A percentile compares a stretch with the other conserved stretches of the same genome.
These are phyloP conservation scores for Petromus typicus DNA, from an alignment of 2,113 vertebrate genomes.

Conservation along the genomic window DNA sequence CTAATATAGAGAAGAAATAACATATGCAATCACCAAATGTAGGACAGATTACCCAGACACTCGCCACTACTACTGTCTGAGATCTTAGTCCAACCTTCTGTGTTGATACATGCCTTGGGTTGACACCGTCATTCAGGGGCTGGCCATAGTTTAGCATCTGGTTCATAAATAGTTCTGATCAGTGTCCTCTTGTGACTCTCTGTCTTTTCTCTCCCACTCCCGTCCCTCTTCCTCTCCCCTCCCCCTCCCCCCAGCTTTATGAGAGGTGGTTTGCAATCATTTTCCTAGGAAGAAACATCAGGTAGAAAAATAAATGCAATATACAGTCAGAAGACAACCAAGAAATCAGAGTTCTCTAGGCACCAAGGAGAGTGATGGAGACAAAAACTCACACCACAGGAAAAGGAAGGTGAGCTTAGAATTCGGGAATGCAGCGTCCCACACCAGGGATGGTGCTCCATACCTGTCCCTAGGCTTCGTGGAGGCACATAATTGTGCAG, in stretches of 20 bases:
- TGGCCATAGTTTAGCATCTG: background rate
- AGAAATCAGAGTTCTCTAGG: background rate
- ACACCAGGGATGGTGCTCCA: background rate
- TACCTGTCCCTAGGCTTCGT: fast-evolving
- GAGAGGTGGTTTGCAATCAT: background rate
- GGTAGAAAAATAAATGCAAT: background rate
- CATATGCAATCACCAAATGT: background rate
- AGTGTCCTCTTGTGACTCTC: background rate
- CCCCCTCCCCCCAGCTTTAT: background rate
- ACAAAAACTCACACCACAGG: background rate
- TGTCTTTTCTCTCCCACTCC: no score
- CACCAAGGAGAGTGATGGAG: background rate
- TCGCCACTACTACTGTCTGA: background rate
- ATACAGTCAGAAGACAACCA: background rate
- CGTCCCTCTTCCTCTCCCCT: no score
- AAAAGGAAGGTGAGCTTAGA: background rate
- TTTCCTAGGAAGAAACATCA: slow-evolving; percentile 39
- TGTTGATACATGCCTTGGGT: background rate
- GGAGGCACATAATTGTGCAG: background rate
- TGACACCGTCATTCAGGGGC: background rate
- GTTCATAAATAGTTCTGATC: background rate
- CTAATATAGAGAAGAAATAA: background rate
- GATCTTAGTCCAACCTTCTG: fast-evolving
- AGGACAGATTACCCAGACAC: background rate
- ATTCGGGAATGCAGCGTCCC: background rate